phyloP scores from a whole-genome alignment of 2,797 vertebrate genomes.

The Peromyscus attwateri region DNA sequence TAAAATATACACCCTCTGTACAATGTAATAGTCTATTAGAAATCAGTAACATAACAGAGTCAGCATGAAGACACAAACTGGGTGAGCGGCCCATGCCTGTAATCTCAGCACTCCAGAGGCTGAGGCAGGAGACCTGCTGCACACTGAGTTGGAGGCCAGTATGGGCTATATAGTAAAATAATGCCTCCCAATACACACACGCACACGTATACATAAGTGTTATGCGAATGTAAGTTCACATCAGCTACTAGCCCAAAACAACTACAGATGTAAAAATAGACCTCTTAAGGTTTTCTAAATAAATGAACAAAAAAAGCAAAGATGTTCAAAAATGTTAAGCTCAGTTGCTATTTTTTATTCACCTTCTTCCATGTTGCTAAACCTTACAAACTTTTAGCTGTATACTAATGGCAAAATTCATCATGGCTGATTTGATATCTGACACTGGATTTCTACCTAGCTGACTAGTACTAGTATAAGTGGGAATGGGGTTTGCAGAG shows the following conservation, averaged over 20 bases:
- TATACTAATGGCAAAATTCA: slow-evolving; percentile 3
- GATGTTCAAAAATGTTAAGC: slow-evolving; percentile 65
- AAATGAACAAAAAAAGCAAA: slow-evolving; percentile 64
- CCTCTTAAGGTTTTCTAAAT: slow-evolving; percentile 23
- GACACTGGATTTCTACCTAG: background rate
- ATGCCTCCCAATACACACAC: background rate
- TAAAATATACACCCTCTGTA: background rate
- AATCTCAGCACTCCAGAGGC: background rate
- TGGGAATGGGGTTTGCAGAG: background rate
- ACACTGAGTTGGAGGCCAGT: background rate
- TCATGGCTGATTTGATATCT: slow-evolving; percentile 21
- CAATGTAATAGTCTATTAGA: background rate
- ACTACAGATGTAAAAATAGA: background rate
- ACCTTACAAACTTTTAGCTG: slow-evolving; percentile 28
- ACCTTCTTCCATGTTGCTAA: slow-evolving; percentile 50
- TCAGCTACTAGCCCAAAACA: background rate
- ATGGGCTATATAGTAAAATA: background rate
- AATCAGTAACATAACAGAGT: slow-evolving; percentile 24
- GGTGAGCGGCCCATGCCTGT: background rate
- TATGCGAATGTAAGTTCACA: background rate
- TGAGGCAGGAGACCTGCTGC: background rate
- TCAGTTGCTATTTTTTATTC: slow-evolving; percentile 49
- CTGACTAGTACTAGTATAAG: background rate
- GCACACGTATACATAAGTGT: background rate
- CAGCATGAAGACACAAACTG: slow-evolving; percentile 1